Conservation (phyloP, 2,888 invertebrate genomes). For the Drosophila anceps region DNA sequence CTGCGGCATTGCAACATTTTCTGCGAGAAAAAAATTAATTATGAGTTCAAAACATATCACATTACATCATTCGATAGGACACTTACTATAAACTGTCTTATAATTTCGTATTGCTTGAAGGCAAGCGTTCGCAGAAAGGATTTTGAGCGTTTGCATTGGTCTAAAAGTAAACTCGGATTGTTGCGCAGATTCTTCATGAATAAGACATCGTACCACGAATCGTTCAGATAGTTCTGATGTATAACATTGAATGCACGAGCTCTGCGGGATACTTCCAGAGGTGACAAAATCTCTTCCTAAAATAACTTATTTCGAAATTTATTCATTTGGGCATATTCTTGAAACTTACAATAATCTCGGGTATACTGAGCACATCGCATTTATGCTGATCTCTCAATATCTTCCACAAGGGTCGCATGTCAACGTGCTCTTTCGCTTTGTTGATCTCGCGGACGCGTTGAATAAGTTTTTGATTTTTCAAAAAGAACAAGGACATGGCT, state of each 20-base stretch:
- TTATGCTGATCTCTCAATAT: slow-evolving; percentile 73
- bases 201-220: slow-evolving; percentile 80
- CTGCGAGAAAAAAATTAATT: slow-evolving; percentile 40
- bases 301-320: background rate
- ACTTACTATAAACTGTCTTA: slow-evolving; percentile 78
- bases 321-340: background rate
- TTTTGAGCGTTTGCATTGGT: slow-evolving; percentile 74
- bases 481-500: slow-evolving; percentile 75
- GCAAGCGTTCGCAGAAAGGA: slow-evolving; percentile 59
- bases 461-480: slow-evolving; percentile 72
- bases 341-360: slow-evolving; percentile 67
- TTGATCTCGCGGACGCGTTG: slow-evolving; percentile 63
- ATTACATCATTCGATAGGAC: background rate
- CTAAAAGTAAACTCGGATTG: slow-evolving; percentile 69
- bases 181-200: slow-evolving; percentile 77
- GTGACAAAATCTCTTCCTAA: slow-evolving; percentile 74
- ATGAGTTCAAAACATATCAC: background rate
- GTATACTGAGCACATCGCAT: slow-evolving; percentile 81
- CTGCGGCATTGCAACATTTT: slow-evolving; percentile 83
- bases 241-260: slow-evolving; percentile 75
- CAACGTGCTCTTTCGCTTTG: slow-evolving; percentile 59
- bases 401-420: slow-evolving; percentile 81
- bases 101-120: slow-evolving; percentile 72
- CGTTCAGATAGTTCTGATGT: slow-evolving; percentile 82
- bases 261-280: slow-evolving; percentile 77